These are phyloP conservation scores for Meteorus colon DNA, from an alignment of 2,888 invertebrate genomes.

Conservation along the genomic window DNA sequence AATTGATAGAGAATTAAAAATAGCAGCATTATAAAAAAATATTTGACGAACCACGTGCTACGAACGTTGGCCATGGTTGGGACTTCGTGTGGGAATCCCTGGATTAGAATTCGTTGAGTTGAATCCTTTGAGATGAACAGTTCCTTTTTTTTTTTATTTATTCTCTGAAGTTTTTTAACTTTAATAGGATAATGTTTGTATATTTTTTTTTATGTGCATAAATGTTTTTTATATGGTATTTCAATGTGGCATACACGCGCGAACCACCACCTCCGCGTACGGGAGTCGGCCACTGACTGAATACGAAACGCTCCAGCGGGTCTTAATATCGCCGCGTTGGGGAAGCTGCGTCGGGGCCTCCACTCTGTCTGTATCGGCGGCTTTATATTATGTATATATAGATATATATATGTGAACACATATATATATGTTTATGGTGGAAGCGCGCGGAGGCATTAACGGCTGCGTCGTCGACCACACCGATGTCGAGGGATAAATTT, in stretches of 20 bases:
- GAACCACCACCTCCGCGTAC: slow-evolving; percentile 62
- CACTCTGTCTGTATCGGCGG: slow-evolving; percentile 61
- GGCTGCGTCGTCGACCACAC: slow-evolving; percentile 1
- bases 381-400: slow-evolving; percentile 40
- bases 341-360: slow-evolving; percentile 51
- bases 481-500: slow-evolving; percentile 1
- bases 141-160: not conserved
- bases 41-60: slow-evolving; percentile 65
- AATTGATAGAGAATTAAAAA: not conserved
- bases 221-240: not conserved
- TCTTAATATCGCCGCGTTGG: slow-evolving; percentile 36
- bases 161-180: not conserved
- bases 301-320: slow-evolving; percentile 42
- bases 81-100: not conserved
- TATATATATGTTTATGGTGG: not conserved
- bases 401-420: not conserved
- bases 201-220: slow-evolving; percentile 2
- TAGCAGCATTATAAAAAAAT: not conserved
- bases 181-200: not conserved
- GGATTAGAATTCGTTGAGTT: not conserved
- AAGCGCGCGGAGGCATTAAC: slow-evolving; percentile 1
- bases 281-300: slow-evolving; percentile 70
- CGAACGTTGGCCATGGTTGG: slow-evolving; percentile 30
- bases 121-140: slow-evolving; percentile 6
- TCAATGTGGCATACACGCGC: slow-evolving; percentile 51